phyloP scores from a whole-genome alignment of 2,113 vertebrate genomes.

The Microcebus lehilahytsara region DNA sequence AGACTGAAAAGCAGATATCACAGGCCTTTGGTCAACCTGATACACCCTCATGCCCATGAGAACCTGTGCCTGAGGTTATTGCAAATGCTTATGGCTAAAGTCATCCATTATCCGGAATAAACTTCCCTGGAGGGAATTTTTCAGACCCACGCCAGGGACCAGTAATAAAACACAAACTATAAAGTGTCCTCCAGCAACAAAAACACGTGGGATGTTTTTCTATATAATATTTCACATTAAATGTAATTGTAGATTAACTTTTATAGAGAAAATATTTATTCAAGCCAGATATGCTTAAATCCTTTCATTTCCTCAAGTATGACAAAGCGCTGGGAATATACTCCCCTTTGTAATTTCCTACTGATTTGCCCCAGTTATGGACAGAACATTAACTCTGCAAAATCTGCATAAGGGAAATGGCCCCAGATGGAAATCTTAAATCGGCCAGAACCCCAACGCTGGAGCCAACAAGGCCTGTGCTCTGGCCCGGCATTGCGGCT shows the following conservation, averaged over 20 bases:
- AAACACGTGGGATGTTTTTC: constrained; percentile 74
- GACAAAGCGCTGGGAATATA: constrained; percentile 59
- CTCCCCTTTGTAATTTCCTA: constrained; percentile 71
- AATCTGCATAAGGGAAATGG: neutral
- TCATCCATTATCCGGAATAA: constrained; percentile 7
- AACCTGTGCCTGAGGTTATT: neutral
- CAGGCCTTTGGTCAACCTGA: neutral
- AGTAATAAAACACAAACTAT: constrained; percentile 63
- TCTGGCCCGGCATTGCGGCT: accelerated
- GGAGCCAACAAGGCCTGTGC: neutral
- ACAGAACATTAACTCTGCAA: constrained; percentile 46
- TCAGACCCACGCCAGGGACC: neutral
- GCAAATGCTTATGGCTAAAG: neutral
- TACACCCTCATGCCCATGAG: neutral
- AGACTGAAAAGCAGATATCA: neutral
- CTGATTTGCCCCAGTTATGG: constrained; percentile 38
- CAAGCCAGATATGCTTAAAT: constrained; percentile 73
- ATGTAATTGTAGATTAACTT: constrained; percentile 77
- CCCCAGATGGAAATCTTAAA: neutral
- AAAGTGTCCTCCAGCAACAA: constrained; percentile 60
- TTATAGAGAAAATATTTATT: constrained; percentile 77
- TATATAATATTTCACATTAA: constrained; percentile 77
- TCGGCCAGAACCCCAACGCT: constrained; percentile 5
- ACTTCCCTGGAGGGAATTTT: constrained; percentile 30
- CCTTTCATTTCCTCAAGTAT: constrained; percentile 76